Conservation (phyloP, 2,113 vertebrate species). For the Synodontis membranacea region DNA sequence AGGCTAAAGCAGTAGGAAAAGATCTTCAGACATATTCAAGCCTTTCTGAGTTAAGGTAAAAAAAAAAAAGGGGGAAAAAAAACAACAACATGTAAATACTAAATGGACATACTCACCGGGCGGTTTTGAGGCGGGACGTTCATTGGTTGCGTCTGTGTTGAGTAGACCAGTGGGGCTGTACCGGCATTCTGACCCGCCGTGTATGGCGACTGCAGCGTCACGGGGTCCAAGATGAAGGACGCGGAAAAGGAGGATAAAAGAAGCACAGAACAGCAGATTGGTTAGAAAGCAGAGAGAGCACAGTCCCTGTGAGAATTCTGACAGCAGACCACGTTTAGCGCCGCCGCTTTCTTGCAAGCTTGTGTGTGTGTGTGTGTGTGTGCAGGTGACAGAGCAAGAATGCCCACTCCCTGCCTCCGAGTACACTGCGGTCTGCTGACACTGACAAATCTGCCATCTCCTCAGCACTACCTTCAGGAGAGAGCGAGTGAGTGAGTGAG, state of each 20-base stretch:
- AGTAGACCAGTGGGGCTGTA: conserved; percentile 88
- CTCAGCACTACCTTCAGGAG: conserved; percentile 47
- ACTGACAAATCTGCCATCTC: conserved; percentile 57
- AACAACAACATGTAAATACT: not conserved
- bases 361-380: conserved; percentile 29
- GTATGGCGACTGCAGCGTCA: conserved; percentile 84
- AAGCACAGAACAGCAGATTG: not conserved
- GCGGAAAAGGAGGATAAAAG: not conserved
- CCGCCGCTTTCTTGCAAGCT: not conserved
- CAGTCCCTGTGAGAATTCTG: conserved; percentile 26
- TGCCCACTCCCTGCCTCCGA: conserved; percentile 49
- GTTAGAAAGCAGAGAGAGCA: conserved; percentile 12
- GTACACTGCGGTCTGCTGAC: conserved; percentile 60
- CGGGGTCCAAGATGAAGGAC: conserved; percentile 8
- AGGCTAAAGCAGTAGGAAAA: not conserved
- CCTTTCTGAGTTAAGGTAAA: not conserved
- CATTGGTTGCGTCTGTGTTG: conserved; percentile 92
- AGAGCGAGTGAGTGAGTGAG: conserved; percentile 26
- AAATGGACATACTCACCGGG: conserved; percentile 81
- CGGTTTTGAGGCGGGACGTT: conserved; percentile 94
- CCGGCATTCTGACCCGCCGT: conserved; percentile 94
- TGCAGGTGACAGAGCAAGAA: conserved; percentile 43
- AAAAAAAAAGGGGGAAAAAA: too few relatives aligned
- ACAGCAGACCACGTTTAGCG: conserved; percentile 14
- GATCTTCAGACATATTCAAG: not conserved